Conservation (phyloP, 1,140 invertebrate genomes). For the Neodiprion lecontei region DNA sequence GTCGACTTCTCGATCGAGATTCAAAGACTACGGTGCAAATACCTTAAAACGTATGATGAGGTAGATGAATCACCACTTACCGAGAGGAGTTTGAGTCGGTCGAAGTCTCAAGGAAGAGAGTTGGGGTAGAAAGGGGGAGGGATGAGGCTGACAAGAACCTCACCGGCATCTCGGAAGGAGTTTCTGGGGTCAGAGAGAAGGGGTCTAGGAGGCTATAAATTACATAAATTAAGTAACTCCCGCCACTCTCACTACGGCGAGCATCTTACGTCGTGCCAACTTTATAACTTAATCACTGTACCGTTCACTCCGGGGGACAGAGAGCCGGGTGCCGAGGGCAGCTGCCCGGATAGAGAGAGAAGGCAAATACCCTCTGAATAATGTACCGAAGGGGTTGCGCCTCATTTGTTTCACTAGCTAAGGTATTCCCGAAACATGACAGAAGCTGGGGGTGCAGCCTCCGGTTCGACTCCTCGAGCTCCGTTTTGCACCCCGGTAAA, state of each 20-base stretch:
- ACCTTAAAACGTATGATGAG: too few species aligned
- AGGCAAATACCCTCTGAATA: conserved; percentile 30
- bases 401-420: conserved; percentile 2
- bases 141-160: conserved; percentile 30
- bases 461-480: too few species aligned
- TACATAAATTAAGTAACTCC: conserved; percentile 54
- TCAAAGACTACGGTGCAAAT: too few species aligned
- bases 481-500: too few species aligned
- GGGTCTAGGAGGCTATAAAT: conserved; percentile 45
- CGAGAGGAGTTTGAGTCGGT: too few species aligned
- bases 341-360: conserved; percentile 6
- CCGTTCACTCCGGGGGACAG: conserved; percentile 16
- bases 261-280: conserved; percentile 53
- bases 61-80: too few species aligned
- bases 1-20: too few species aligned
- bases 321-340: neutral
- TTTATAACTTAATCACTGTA: conserved; percentile 52
- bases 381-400: conserved; percentile 30
- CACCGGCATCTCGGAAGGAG: conserved; percentile 42
- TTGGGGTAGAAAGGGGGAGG: too few species aligned
- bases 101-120: too few species aligned
- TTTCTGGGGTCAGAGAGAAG: conserved; percentile 36
- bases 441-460: too few species aligned
- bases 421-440: neutral
- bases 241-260: conserved; percentile 37